Evolutionary conservation across 2,888 invertebrate genomes (phyloP), one percentile per base, ranked within the genome.

Genomic region (Orthosia incerta): DNA sequence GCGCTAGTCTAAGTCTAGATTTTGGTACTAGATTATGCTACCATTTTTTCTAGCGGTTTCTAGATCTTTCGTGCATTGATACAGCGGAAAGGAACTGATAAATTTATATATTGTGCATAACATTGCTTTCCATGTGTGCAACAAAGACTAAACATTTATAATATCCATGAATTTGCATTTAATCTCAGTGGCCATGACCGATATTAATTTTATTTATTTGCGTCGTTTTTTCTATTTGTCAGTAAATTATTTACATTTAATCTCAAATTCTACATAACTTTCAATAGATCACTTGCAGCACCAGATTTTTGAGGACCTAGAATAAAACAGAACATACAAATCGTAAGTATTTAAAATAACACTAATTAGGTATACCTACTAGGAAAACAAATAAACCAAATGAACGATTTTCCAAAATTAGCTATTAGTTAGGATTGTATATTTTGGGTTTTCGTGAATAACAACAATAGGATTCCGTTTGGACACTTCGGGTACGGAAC

Each of bases 121-220:
- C 51, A 50, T 60, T 50, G 45, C 15, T 45, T 45, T 72, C 7
- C 23, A n/a, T 46, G 20, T 55, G 31, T 48, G 23, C n/a, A 23
- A 46, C 62, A 39, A 13, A 46, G 16, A 73, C 50, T 23, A 50
- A n/a, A 16, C 15, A 45, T 15, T 4, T 53, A 60, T 53, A 18
- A 26, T 15, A 45, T 18, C 46, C 31, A 61, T 53, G 20, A 72
- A 56, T 39, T 39, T 48, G 56, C 18, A 16, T 31, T 39, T 48
- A 76, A 78, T 76, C 76, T 64, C 26, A 1, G 12, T 11, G 73
- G 79, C 50, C 76, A 64, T 79, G 79, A 60, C 48, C 53, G n/a
- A 55, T 15, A 39, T 23, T 59, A 63, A 26, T 15, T 13, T 12
- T 18, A 11, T 63, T 26, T 4, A 57, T 48, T 53, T 45, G 51